These are phyloP conservation scores for Heliconius erato DNA, from an alignment of 2,888 invertebrate species.

Conservation along the genomic window DNA sequence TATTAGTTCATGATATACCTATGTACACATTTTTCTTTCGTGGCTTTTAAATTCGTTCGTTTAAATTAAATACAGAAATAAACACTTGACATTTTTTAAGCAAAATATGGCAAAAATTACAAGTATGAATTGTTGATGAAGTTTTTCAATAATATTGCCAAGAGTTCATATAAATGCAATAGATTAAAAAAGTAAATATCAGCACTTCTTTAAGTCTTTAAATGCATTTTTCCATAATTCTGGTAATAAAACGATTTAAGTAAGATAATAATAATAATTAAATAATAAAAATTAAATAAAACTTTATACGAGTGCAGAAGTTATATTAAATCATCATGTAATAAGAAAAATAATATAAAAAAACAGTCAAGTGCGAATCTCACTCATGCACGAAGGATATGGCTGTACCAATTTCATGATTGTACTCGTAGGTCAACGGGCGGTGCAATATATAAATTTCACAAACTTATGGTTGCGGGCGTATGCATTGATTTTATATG, in stretches of 20 bases:
- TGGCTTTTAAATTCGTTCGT: too few relatives aligned
- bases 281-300: neutral
- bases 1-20: neutral
- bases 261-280: neutral
- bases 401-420: too few relatives aligned
- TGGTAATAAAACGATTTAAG: neutral
- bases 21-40: too few relatives aligned
- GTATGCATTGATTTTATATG: too few relatives aligned
- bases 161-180: neutral
- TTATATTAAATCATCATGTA: neutral
- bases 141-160: neutral
- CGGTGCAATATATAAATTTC: too few relatives aligned
- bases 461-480: too few relatives aligned
- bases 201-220: neutral
- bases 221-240: neutral
- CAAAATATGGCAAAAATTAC: neutral
- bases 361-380: too few relatives aligned
- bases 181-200: neutral
- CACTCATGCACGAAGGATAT: too few relatives aligned
- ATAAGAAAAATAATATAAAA: neutral
- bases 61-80: too few relatives aligned
- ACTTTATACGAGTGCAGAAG: neutral
- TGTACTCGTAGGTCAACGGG: too few relatives aligned
- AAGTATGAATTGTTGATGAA: neutral
- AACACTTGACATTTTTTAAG: too few relatives aligned